phyloP scores from a whole-genome alignment of 2,113 vertebrate genomes.

The Chaenocephalus aceratus region DNA sequence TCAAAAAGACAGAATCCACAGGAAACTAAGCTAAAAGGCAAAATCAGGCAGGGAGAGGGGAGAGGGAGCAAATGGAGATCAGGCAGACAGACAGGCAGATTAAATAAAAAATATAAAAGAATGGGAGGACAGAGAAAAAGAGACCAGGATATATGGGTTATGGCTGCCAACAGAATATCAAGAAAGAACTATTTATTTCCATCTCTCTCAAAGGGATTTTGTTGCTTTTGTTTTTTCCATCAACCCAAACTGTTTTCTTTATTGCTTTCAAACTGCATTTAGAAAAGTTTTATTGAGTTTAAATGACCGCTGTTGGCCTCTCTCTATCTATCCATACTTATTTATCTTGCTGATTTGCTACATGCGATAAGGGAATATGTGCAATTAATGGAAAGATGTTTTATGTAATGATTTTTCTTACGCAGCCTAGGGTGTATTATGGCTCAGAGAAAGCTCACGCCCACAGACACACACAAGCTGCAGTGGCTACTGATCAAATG shows the following conservation, averaged over 20 bases:
- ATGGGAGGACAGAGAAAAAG: background rate
- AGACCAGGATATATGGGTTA: background rate
- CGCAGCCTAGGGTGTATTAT: conserved; percentile 6
- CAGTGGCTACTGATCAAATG: background rate
- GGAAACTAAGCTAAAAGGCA: conserved; percentile 24
- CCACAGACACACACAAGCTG: background rate
- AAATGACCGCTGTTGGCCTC: conserved; percentile 15
- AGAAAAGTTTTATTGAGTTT: conserved; percentile 11
- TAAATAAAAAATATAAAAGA: conserved; percentile 24
- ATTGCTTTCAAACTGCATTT: background rate
- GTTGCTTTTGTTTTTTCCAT: background rate
- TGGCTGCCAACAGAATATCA: conserved; percentile 19
- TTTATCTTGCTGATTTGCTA: conserved; percentile 20
- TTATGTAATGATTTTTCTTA: conserved; percentile 26
- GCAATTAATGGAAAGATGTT: conserved; percentile 28
- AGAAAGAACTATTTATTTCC: background rate
- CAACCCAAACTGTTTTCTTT: background rate
- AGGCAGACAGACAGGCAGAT: conserved; percentile 10
- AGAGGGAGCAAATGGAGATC: conserved; percentile 11
- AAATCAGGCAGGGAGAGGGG: background rate
- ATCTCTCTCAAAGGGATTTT: background rate
- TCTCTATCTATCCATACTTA: conserved; percentile 4
- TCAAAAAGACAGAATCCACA: conserved; percentile 35
- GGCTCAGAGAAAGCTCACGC: background rate
- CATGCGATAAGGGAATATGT: conserved; percentile 17